Percentiles rank a stretch among this genome's conserved stretches.
Conservation (phyloP, 2,888 invertebrate genomes). For the Iphiclides podalirius region DNA sequence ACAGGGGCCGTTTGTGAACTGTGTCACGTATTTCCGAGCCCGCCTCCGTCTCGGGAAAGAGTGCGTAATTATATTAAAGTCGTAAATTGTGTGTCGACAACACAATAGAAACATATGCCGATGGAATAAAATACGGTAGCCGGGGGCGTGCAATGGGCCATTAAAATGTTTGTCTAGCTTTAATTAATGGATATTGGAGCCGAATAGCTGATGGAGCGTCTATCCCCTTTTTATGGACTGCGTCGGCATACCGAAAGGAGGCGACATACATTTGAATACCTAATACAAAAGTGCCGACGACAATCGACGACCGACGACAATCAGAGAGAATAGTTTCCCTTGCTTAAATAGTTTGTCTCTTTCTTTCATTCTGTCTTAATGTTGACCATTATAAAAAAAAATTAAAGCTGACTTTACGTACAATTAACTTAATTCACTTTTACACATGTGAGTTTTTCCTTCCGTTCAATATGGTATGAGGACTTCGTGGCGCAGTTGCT, state of each 20-base stretch:
- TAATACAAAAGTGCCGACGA: no score
- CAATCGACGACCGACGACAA: no score
- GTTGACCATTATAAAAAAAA: no score
- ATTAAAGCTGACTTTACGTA: no score
- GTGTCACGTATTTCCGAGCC: constrained; percentile 14
- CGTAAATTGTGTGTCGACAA: constrained; percentile 16
- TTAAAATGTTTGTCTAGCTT: constrained; percentile 4
- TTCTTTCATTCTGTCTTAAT: no score
- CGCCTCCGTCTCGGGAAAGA: constrained; percentile 14
- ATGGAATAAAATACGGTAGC: constrained; percentile 10
- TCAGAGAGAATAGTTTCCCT: neutral
- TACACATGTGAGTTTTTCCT: no score
- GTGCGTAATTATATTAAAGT: constrained; percentile 18
- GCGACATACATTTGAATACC: neutral
- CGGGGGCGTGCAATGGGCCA: neutral
- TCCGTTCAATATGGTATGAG: no score
- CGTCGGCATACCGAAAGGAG: neutral
- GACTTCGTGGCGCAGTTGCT: no score
- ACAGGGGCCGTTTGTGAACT: constrained; percentile 9
- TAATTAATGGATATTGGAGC: neutral
- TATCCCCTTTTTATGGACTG: neutral
- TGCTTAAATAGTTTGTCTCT: no score
- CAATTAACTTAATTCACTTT: no score
- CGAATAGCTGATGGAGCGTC: neutral
- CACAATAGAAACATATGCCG: constrained; percentile 16